Evolutionary conservation across 2,888 invertebrate species (phyloP).

Genomic region (Megalurothrips usitatus): DNA sequence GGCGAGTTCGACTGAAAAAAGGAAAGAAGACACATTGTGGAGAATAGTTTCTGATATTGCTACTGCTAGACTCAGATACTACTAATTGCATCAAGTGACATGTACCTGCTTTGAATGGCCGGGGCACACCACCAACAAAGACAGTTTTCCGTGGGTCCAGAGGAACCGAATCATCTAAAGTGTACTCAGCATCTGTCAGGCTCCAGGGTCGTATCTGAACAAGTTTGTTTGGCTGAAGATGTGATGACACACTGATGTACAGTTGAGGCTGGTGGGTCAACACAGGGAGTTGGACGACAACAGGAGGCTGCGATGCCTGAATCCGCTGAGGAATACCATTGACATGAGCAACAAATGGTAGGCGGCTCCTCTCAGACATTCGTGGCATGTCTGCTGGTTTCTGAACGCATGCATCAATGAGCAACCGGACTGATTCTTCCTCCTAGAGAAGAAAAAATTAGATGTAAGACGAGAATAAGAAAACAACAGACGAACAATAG

Average conservation of each 20-base stretch:
- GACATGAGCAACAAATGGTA: background rate
- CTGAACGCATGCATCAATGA: constrained; percentile 95
- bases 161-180: constrained; percentile 94
- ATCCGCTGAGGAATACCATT: background rate
- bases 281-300: background rate
- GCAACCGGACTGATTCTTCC: constrained; percentile 92
- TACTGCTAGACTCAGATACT: too few species aligned
- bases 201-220: constrained; percentile 98
- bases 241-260: constrained; percentile 96
- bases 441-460: constrained; percentile 57
- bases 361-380: background rate
- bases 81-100: constrained; percentile 32
- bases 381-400: constrained; percentile 63
- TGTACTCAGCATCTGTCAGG: constrained; percentile 94
- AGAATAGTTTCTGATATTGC: too few species aligned
- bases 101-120: constrained; percentile 91
- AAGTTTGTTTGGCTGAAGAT: constrained; percentile 98
- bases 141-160: constrained; percentile 97
- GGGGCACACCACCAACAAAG: constrained; percentile 98
- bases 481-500: background rate
- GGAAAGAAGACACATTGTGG: background rate
- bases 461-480: constrained; percentile 16
- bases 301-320: background rate
- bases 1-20: constrained; percentile 78
- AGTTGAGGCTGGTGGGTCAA: constrained; percentile 60